Conservation (phyloP, 1,140 invertebrate species). For the Camponotus pennsylvanicus region DNA sequence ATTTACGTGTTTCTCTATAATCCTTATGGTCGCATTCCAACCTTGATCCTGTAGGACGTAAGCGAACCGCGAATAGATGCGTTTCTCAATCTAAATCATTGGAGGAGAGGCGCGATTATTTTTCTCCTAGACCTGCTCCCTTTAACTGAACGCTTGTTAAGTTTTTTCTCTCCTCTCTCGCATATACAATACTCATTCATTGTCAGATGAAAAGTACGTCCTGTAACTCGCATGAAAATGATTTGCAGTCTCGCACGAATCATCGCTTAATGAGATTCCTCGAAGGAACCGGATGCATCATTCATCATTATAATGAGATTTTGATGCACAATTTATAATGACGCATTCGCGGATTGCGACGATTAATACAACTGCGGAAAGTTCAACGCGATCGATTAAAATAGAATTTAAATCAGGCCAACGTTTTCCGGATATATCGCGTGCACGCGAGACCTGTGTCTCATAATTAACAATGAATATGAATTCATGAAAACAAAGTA, state of each 20-base stretch:
- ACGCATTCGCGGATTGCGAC: slow-evolving; percentile 9
- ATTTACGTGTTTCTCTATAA: slow-evolving; percentile 30
- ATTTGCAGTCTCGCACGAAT: neutral
- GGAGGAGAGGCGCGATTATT: neutral
- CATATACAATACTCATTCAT: neutral
- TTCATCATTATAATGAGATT: neutral
- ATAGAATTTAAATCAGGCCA: slow-evolving; percentile 69
- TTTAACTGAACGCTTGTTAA: too few species aligned
- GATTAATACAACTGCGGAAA: slow-evolving; percentile 1
- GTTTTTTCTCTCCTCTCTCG: neutral
- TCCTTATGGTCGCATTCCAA: slow-evolving; percentile 25
- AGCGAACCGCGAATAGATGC: slow-evolving; percentile 35
- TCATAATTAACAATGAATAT: slow-evolving; percentile 61
- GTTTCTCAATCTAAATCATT: neutral
- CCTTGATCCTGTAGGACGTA: slow-evolving; percentile 48
- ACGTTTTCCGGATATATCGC: slow-evolving; percentile 44
- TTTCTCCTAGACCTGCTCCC: neutral
- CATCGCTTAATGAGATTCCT: slow-evolving; percentile 18
- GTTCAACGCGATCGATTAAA: slow-evolving; percentile 58
- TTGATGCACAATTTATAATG: neutral
- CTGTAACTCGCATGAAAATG: neutral
- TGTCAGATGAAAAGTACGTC: neutral
- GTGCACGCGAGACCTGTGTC: slow-evolving; percentile 47
- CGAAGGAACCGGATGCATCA: slow-evolving; percentile 12
- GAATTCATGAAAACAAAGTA: slow-evolving; percentile 53